Evolutionary conservation across 2,888 invertebrate genomes (phyloP).

Genomic region (Byasa hedistus): DNA sequence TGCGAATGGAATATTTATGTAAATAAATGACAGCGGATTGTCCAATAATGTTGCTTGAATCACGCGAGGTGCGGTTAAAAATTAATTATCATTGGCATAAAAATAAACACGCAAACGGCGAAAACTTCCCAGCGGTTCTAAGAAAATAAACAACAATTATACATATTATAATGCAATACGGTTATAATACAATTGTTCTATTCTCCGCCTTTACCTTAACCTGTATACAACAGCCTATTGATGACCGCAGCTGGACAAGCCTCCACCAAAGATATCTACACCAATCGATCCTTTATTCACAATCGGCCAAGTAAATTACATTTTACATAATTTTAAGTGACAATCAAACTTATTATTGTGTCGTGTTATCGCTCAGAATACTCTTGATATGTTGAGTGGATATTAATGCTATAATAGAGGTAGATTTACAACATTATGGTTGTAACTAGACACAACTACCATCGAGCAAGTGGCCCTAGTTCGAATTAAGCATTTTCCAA

Average conservation of each 20-base stretch:
- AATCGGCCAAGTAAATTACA: too few species aligned
- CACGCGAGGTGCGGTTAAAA: constrained; percentile 6
- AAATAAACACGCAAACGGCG: constrained; percentile 7
- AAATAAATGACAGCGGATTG: constrained; percentile 5
- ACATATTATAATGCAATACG: not conserved
- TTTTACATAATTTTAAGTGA: too few species aligned
- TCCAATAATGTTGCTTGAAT: constrained; percentile 2
- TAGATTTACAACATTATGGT: too few species aligned
- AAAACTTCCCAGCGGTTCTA: not conserved
- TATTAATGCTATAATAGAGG: too few species aligned
- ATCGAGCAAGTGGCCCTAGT: too few species aligned
- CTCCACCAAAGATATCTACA: not conserved
- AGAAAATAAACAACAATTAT: not conserved
- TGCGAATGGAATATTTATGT: not conserved
- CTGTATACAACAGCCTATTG: not conserved
- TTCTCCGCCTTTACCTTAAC: not conserved
- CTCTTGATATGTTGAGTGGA: too few species aligned
- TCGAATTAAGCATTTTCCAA: too few species aligned
- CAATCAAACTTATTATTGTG: too few species aligned
- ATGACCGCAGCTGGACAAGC: too few species aligned
- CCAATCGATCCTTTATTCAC: too few species aligned
- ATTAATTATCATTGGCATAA: not conserved
- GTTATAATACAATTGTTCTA: not conserved
- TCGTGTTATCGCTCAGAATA: too few species aligned
- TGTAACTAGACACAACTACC: too few species aligned